A percentile compares a stretch with the other conserved stretches of the same genome.
Evolutionary conservation across 2,888 invertebrate species (phyloP).

Genomic region (Taenaris catops): DNA sequence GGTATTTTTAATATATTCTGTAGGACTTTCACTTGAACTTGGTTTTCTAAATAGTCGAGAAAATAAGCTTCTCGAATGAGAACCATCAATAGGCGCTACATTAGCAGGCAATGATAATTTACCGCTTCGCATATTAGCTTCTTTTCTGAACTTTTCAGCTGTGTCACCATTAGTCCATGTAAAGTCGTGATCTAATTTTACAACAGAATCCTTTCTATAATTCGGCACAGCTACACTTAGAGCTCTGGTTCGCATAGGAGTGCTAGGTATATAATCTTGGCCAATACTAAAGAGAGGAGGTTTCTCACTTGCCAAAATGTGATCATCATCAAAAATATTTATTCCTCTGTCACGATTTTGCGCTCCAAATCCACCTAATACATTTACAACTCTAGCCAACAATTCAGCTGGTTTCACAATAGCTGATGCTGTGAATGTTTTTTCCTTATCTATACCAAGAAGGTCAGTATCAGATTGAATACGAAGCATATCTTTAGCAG

Average conservation of each 20-base stretch:
- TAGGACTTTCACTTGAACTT: slow-evolving; percentile 50
- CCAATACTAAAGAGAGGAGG: slow-evolving; percentile 79
- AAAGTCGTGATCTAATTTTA: slow-evolving; percentile 70
- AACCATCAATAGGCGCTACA: slow-evolving; percentile 33
- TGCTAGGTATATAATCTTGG: slow-evolving; percentile 49
- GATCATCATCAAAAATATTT: slow-evolving; percentile 86
- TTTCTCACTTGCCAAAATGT: slow-evolving; percentile 86
- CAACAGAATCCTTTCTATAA: slow-evolving; percentile 57
- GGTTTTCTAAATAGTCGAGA: slow-evolving; percentile 52
- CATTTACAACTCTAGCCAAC: slow-evolving; percentile 87
- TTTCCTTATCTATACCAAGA: slow-evolving; percentile 87
- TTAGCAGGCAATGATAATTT: slow-evolving; percentile 59
- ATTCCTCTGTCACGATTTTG: slow-evolving; percentile 76
- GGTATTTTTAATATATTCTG: slow-evolving; percentile 54
- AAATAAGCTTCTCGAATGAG: slow-evolving; percentile 46
- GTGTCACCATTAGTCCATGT: slow-evolving; percentile 86
- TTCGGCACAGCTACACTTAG: slow-evolving; percentile 80
- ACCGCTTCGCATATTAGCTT: slow-evolving; percentile 61
- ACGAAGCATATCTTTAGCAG: slow-evolving; percentile 74
- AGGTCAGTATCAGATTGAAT: slow-evolving; percentile 90
- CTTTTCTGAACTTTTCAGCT: slow-evolving; percentile 78
- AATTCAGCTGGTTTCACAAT: slow-evolving; percentile 88
- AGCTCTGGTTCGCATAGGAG: slow-evolving; percentile 78
- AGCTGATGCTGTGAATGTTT: slow-evolving; percentile 86
- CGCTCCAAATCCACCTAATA: slow-evolving; percentile 82